phyloP scores from a whole-genome alignment of 2,797 vertebrate species.

The Scomberomorus guttatus region DNA sequence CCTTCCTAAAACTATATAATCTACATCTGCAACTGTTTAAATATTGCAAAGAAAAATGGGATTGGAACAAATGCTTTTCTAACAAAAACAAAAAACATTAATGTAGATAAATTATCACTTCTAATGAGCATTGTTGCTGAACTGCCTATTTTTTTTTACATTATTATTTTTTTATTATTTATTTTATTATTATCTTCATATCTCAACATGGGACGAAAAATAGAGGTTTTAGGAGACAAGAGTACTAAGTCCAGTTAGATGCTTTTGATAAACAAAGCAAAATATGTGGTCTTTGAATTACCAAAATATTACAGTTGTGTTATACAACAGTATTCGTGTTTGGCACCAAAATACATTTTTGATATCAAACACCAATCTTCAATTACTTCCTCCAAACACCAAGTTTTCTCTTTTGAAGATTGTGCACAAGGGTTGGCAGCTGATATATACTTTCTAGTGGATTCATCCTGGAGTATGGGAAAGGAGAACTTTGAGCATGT shows the following conservation, averaged over 20 bases:
- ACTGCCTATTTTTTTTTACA: not conserved
- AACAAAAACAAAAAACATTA: not conserved
- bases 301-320: not conserved
- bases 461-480: constrained; percentile 92
- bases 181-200: no score
- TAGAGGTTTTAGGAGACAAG: not conserved
- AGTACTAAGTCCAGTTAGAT: constrained; percentile 9
- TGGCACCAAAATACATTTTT: constrained; percentile 28
- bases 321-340: constrained; percentile 24
- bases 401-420: constrained; percentile 90
- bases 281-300: constrained; percentile 20
- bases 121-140: constrained; percentile 27
- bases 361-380: constrained; percentile 53
- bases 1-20: not conserved
- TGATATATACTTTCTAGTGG: constrained; percentile 96
- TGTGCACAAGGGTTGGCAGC: constrained; percentile 87
- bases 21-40: constrained; percentile 11
- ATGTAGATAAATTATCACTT: not conserved
- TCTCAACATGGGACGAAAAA: not conserved
- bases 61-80: not conserved
- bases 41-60: not conserved
- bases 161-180: not conserved
- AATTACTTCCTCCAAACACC: constrained; percentile 78
- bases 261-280: constrained; percentile 19
- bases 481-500: constrained; percentile 91